Evolutionary conservation across 2,113 vertebrate species (phyloP).

Genomic region (Limnothrissa miodon): DNA sequence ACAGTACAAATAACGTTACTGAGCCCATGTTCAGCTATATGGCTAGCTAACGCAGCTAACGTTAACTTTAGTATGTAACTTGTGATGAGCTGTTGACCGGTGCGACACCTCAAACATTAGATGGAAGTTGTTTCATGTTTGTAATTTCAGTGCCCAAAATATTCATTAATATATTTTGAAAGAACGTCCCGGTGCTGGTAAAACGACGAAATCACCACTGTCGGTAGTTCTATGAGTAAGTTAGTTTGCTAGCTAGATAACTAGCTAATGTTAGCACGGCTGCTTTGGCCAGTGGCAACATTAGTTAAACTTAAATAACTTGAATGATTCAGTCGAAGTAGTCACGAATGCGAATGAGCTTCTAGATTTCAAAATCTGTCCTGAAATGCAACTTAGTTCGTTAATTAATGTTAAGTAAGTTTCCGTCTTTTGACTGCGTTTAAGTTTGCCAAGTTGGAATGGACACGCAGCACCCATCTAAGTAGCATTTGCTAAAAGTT

Average conservation of each 20-base stretch:
- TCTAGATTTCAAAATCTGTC: not conserved
- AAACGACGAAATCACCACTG: not conserved
- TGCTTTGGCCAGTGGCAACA: not conserved
- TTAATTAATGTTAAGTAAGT: not conserved
- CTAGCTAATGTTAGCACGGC: constrained; percentile 8
- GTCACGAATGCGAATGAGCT: not conserved
- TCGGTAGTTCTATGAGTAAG: not conserved
- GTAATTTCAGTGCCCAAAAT: not conserved
- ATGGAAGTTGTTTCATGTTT: not conserved
- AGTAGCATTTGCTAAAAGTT: not conserved
- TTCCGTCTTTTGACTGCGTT: not conserved
- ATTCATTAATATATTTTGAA: not conserved
- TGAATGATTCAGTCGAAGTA: not conserved
- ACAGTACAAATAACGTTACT: not conserved
- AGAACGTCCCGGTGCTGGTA: not conserved
- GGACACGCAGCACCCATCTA: not conserved
- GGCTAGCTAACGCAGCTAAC: constrained; percentile 6
- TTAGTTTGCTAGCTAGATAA: not conserved
- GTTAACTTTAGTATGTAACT: not conserved
- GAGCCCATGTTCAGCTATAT: not conserved
- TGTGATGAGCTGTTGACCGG: constrained; percentile 7
- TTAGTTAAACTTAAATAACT: not conserved
- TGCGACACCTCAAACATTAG: not conserved
- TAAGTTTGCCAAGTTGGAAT: not conserved
- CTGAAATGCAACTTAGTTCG: not conserved